Evolutionary conservation across 2,888 invertebrate genomes (phyloP).

Genomic region (Luffia ferchaultella): DNA sequence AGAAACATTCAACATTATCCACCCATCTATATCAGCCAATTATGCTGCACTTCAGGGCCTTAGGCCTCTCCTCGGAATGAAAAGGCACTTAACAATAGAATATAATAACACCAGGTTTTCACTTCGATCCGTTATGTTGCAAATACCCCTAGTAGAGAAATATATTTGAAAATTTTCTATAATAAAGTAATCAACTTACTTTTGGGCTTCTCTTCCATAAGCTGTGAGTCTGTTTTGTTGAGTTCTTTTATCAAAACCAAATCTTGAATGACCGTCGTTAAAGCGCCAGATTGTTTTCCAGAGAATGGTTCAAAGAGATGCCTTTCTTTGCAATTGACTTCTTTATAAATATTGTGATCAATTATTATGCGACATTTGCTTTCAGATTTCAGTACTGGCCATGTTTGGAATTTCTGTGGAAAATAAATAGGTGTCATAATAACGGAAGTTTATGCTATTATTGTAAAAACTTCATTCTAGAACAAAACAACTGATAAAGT

Average conservation of each 20-base stretch:
- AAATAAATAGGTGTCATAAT: conserved; percentile 3
- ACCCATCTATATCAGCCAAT: no score
- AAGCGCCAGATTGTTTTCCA: conserved; percentile 75
- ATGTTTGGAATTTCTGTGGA: conserved; percentile 71
- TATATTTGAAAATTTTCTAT: no score
- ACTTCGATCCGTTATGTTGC: no score
- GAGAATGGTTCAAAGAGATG: conserved; percentile 82
- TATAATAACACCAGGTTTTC: no score
- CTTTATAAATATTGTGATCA: conserved; percentile 78
- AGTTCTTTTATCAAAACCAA: conserved; percentile 65
- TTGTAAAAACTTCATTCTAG: no score
- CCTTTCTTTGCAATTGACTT: conserved; percentile 74
- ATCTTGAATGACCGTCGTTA: conserved; percentile 70
- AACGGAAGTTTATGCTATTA: no score
- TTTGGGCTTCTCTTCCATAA: conserved; percentile 49
- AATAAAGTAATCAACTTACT: conserved; percentile 22
- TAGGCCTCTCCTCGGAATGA: no score
- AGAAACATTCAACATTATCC: no score
- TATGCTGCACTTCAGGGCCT: no score
- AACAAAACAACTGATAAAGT: no score
- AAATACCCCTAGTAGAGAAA: no score
- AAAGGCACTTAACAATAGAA: no score
- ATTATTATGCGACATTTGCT: conserved; percentile 77
- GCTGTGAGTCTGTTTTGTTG: conserved; percentile 41
- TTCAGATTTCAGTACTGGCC: conserved; percentile 77